A percentile compares a stretch with the other conserved stretches of the same genome.
Evolutionary conservation across 2,113 vertebrate species (phyloP).

Genomic region (Rhineura floridana): DNA sequence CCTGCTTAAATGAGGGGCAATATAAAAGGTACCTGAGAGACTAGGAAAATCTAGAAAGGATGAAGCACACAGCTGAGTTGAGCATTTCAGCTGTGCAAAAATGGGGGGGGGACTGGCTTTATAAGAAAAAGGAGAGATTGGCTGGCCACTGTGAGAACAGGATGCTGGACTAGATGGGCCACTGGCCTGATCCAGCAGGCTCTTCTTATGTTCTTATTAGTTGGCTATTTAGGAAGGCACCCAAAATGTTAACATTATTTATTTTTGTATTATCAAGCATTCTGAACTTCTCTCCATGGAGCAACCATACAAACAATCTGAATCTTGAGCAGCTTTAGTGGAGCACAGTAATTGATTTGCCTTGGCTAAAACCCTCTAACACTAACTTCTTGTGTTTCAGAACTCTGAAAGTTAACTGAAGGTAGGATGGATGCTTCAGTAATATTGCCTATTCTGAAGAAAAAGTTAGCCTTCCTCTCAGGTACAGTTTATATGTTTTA

Average conservation of each 20-base stretch:
- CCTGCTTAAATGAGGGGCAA: neutral
- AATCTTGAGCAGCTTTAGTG: neutral
- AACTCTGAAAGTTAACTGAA: slow-evolving; percentile 51
- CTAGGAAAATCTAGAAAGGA: neutral
- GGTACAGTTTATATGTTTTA: slow-evolving; percentile 77
- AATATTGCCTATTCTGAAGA: slow-evolving; percentile 93
- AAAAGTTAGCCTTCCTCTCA: slow-evolving; percentile 97
- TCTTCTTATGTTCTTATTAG: no score
- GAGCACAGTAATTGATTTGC: slow-evolving; percentile 12
- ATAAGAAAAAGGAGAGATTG: neutral
- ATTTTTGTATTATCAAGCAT: neutral
- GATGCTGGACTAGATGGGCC: no score
- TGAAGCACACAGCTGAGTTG: neutral
- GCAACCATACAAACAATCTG: neutral
- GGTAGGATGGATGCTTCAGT: slow-evolving; percentile 88
- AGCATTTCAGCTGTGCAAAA: neutral
- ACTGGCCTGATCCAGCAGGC: no score
- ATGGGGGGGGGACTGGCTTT: neutral
- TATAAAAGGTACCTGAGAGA: neutral
- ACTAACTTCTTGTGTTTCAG: slow-evolving; percentile 75
- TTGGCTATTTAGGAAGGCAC: neutral
- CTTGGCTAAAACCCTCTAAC: slow-evolving; percentile 42
- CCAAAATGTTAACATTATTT: neutral
- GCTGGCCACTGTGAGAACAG: slow-evolving; percentile 8
- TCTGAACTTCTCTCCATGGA: neutral